These are phyloP conservation scores for Hemiscyllium ocellatum DNA, from an alignment of 2,113 vertebrate species.

Conservation along the genomic window DNA sequence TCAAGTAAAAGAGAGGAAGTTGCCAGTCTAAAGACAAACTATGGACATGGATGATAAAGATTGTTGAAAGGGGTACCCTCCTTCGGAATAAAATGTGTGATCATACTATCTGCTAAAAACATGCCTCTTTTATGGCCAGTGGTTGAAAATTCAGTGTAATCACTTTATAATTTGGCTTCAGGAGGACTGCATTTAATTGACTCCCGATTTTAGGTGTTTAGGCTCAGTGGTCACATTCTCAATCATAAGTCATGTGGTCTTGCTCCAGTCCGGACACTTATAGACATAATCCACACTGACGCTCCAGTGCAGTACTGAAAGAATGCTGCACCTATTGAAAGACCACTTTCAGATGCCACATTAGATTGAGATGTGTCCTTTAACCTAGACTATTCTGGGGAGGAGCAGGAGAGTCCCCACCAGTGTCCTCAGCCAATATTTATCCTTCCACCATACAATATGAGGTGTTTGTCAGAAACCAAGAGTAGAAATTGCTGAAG, in stretches of 20 bases:
- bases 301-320: background rate
- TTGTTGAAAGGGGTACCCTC: background rate
- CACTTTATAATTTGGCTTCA: background rate
- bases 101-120: no score
- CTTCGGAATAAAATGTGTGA: background rate
- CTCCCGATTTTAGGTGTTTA: background rate
- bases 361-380: background rate
- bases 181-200: background rate
- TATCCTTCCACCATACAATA: background rate
- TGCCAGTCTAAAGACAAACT: background rate
- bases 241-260: background rate
- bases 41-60: background rate
- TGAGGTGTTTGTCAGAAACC: no score
- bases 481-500: no score
- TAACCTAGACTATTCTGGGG: background rate
- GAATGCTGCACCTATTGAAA: background rate
- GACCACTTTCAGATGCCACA: background rate
- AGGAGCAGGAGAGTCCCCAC: no score
- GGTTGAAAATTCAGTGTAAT: background rate
- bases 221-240: background rate
- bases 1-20: background rate
- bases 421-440: no score
- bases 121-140: background rate
- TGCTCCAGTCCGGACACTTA: background rate
- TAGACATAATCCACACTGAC: background rate